Evolutionary conservation across 2,797 vertebrate species (phyloP), one percentile per base, ranked within the genome.

Genomic region (Silurus aristotelis): DNA sequence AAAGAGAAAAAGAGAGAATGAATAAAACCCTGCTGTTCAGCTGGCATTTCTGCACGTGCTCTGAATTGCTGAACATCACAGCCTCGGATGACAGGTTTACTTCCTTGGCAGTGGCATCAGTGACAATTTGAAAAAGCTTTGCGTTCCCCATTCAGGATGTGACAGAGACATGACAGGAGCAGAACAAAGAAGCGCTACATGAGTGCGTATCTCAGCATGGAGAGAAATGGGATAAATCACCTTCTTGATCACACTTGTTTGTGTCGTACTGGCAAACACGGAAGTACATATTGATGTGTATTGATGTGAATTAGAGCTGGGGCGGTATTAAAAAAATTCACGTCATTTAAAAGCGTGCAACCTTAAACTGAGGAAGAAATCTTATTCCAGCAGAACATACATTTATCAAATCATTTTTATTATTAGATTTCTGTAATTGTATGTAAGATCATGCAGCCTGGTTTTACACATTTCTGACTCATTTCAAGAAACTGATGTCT

Each of bases 161-260:
- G 88, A 86, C 83, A 89, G 68, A 71, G 64, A 91, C 88, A 88
- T 88, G 88, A 88, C 88, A 85, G 86, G 46, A 86, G 66, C 77
- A 76, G 80, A 87, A 87, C 82, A 79, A 85, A 78, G 52, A 83
- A 78, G 38, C 43, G 86, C 88, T 83, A 84, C 43, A 48, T 20
- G 80, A 81, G 68, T 46, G 38, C 22, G 48, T 25, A 72, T 77
- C 68, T 88, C 64, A 27, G 67, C 86, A 80, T 25, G 63, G n/a
- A 38, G 58, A 76, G 48, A 64, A 82, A 77, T 48, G 19, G 46
- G 46, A 83, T 48, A 75, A 83, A 76, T 76, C 70, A 76, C 58
- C 58, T 46, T 68, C 25, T 67, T 72, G 81, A 71, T 76, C 71
- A 63, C 20, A 48, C 38, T 73, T 73, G 70, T 72, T 75, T 63